Evolutionary conservation across 2,113 vertebrate species (phyloP).

Genomic region (Apaloderma vittatum): DNA sequence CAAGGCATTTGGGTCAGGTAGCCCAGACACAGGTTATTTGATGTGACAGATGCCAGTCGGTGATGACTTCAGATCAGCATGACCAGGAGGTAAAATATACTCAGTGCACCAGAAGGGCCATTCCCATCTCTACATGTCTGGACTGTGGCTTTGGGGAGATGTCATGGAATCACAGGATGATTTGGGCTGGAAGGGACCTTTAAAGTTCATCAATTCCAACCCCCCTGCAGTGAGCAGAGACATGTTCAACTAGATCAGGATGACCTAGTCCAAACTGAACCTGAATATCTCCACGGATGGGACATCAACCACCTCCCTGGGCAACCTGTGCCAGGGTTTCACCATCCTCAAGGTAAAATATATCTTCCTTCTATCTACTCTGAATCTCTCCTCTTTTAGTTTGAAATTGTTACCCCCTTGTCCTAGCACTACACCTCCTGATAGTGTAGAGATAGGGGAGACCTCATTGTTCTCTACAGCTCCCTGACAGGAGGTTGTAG

Average conservation of each 20-base stretch:
- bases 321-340: too few relatives aligned
- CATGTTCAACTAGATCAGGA: background rate
- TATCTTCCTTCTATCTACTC: background rate
- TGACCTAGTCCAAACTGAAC: background rate
- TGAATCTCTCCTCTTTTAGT: background rate
- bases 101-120: fast-evolving
- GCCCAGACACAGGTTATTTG: background rate
- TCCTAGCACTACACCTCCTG: too few relatives aligned
- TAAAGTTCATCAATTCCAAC: fast-evolving
- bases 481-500: too few relatives aligned
- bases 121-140: background rate
- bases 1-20: background rate
- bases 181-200: background rate
- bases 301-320: background rate
- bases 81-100: fast-evolving
- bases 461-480: too few relatives aligned
- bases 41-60: background rate
- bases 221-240: background rate
- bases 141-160: too few relatives aligned
- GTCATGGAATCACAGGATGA: background rate
- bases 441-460: too few relatives aligned
- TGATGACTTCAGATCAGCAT: background rate
- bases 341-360: too few relatives aligned
- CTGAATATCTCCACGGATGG: fast-evolving
- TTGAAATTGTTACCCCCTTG: background rate